Conservation (phyloP, 2,797 vertebrate species). For the Buceros bicornis region DNA sequence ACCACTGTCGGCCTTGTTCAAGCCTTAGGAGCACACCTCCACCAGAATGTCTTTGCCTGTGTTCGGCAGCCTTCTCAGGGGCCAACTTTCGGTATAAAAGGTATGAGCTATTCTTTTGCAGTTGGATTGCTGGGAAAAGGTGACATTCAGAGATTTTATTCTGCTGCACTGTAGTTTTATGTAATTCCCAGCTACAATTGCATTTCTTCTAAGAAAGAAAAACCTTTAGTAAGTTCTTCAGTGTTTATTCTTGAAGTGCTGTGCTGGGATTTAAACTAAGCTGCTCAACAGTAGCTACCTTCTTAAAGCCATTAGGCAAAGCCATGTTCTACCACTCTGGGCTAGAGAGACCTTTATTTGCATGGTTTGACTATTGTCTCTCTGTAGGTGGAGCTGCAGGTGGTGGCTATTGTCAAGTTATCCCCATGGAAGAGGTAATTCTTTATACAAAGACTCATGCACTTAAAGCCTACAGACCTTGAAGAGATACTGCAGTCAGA, state of each 20-base stretch:
- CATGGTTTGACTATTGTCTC: conserved; percentile 24
- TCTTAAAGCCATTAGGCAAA: neutral
- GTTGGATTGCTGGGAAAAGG: neutral
- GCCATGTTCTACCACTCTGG: neutral
- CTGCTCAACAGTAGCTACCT: neutral
- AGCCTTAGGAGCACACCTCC: conserved; percentile 93
- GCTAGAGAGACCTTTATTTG: neutral
- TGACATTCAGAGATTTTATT: neutral
- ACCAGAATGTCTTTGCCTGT: conserved; percentile 94
- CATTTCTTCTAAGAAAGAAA: neutral
- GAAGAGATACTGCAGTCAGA: neutral
- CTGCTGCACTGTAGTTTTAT: neutral
- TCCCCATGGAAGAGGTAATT: conserved; percentile 99
- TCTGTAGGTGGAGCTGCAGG: conserved; percentile 95
- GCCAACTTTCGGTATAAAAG: conserved; percentile 99
- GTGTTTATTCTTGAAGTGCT: neutral
- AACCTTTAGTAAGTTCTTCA: neutral
- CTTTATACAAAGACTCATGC: neutral
- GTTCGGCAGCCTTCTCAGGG: conserved; percentile 98
- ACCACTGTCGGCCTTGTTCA: conserved; percentile 95
- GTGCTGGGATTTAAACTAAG: neutral
- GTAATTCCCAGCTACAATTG: neutral
- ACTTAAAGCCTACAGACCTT: neutral
- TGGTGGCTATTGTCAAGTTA: conserved; percentile 97
- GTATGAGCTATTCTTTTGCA: conserved; percentile 67